Conservation (phyloP, 2,888 invertebrate genomes). For the Hesperia comma region DNA sequence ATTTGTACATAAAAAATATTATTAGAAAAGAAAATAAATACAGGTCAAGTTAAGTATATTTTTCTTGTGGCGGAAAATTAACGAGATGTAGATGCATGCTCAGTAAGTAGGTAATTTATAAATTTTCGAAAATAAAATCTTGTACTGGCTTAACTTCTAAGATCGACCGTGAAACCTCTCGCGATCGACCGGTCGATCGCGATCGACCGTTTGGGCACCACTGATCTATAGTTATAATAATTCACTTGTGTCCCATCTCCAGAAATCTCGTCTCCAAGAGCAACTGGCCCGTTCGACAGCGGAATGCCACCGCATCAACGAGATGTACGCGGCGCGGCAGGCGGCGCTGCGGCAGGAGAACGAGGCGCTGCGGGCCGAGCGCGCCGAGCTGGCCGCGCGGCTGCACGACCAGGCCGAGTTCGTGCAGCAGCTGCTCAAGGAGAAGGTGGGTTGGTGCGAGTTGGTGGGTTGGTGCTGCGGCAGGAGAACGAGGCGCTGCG, state of each 20-base stretch:
- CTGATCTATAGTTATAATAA: neutral
- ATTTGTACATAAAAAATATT: no score
- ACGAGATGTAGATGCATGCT: no score
- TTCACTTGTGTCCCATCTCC: conserved; percentile 27
- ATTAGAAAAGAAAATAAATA: no score
- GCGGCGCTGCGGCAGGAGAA: conserved; percentile 65
- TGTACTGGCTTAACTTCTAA: no score
- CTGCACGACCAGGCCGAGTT: conserved; percentile 68
- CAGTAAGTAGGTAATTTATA: no score
- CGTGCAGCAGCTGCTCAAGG: conserved; percentile 67
- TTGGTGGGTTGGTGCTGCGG: conserved; percentile 58
- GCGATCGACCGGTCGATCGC: no score
- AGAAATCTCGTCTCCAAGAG: conserved; percentile 72
- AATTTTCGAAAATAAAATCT: no score
- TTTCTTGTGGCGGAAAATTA: no score
- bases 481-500: conserved; percentile 67
- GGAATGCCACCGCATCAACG: conserved; percentile 78
- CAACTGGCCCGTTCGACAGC: conserved; percentile 67
- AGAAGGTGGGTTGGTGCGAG: conserved; percentile 71
- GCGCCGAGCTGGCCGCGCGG: conserved; percentile 59
- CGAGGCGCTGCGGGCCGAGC: conserved; percentile 61
- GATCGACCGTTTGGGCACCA: no score
- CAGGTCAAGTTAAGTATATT: no score
- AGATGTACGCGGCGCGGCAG: conserved; percentile 74
- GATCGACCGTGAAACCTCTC: no score